These are phyloP conservation scores for Bergia puertoricense DNA, from an alignment of 92 coral and sea anemone genomes.

Conservation along the genomic window DNA sequence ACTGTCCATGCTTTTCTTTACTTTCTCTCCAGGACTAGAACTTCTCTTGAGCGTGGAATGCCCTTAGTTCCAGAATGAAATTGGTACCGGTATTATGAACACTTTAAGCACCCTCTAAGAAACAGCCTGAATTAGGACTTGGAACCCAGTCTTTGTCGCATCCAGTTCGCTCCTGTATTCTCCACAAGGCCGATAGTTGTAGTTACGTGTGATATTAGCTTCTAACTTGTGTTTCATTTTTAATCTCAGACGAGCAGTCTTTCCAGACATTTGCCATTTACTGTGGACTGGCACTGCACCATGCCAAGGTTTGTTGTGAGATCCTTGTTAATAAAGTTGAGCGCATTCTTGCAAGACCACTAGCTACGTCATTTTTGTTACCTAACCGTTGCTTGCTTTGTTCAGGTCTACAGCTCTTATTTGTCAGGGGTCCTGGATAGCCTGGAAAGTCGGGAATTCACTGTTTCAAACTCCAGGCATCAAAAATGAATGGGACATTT, in stretches of 20 bases:
- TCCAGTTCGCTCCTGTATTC: background rate
- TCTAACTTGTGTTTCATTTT: background rate
- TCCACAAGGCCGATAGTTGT: background rate
- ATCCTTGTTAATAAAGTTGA: background rate
- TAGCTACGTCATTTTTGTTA: no score
- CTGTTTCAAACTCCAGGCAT: no score
- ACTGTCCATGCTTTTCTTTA: no score
- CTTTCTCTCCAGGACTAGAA: no score
- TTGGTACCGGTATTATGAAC: no score
- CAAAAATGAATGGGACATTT: no score
- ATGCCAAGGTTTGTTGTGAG: slow-evolving; percentile 83
- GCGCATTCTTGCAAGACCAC: background rate
- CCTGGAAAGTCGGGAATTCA: no score
- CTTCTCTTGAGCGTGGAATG: no score
- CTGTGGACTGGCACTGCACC: slow-evolving; percentile 97
- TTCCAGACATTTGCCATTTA: slow-evolving; percentile 99
- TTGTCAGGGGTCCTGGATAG: no score
- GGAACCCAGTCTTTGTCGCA: background rate
- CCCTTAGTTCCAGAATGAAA: no score
- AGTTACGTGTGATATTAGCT: background rate
- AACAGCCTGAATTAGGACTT: no score
- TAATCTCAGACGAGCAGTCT: slow-evolving; percentile 86
- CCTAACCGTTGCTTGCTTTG: background rate
- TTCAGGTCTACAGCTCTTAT: background rate
- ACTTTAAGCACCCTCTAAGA: no score